Evolutionary conservation across 2,113 vertebrate species (phyloP), one percentile per base, ranked within the genome.

Genomic region (Eubucco bourcierii): DNA sequence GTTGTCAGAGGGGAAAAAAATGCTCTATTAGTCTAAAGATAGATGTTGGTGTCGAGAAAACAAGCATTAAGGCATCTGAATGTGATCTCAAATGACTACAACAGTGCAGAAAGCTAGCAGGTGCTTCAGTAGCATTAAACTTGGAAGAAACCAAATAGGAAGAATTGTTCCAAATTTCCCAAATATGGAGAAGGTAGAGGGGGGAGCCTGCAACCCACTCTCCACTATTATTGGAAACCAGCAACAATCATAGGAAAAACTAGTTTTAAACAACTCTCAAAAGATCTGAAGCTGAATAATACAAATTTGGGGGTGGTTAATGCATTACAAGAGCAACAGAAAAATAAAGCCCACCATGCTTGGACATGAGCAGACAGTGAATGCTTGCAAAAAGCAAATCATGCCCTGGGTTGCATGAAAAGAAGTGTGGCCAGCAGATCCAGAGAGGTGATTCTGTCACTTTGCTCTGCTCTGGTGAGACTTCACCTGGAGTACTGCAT

Each of bases 141-240:
- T 20, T 61, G 21, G 28, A 80, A 55, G 39, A 70, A 77, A 61
- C 15, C 31, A 80, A 60, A 46, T 2, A 56, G 37, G 9, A 68
- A 6, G 28, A 83, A 65, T 53, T 7, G 3, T 27, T 86, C 76
- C 46, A 80, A 61, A 23, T 61, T 85, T 65, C 55, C 59, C 50
- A 76, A 70, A 83, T 20, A 74, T 0, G 4, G 61, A 15, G 53
- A 87, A 64, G 23, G 23, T 12, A 1, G 14, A 8, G 10, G 0
- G 0, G 7, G 2, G 2, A 24, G 6, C 10, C 18, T 6, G 17
- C 12, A 33, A 33, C 19, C n/a, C 20, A 56, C 55, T 29, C 68
- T 70, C 83, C 79, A 61, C 9, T 68, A 18, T 8, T 84, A 53
- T 65, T 39, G 28, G 52, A 80, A 88, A 80, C 23, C 27, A 41